Conservation (phyloP, 1,140 invertebrate species). For the Heliconius hewitsoni region DNA sequence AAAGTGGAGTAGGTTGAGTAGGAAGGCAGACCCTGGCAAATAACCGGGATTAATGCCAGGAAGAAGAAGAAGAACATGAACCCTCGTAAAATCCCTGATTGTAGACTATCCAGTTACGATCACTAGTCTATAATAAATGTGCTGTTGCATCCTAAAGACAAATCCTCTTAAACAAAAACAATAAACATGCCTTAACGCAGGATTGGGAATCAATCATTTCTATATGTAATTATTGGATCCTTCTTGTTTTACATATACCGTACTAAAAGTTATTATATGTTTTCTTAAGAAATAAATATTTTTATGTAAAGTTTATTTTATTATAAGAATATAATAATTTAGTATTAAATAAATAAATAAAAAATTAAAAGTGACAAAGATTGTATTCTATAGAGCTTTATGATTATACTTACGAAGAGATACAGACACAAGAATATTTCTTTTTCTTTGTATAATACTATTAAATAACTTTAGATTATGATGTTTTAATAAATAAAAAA, state of each 20-base stretch:
- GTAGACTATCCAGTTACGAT: no score
- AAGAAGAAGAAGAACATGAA: no score
- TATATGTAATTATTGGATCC: neutral
- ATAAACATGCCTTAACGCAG: neutral
- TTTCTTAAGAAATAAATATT: no score
- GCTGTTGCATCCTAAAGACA: neutral
- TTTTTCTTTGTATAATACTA: neutral
- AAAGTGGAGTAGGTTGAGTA: no score
- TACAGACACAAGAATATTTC: neutral
- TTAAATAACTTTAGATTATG: slow-evolving; percentile 9
- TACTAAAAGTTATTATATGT: neutral
- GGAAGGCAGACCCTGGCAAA: no score
- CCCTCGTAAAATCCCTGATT: no score
- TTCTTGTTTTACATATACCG: neutral
- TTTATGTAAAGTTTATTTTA: no score
- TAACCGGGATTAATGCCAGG: no score
- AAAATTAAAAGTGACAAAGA: neutral
- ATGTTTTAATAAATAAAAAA: neutral
- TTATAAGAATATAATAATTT: neutral
- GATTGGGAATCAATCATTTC: neutral
- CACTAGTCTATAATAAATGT: no score
- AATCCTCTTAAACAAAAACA: neutral
- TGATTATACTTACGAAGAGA: neutral
- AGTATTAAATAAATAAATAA: neutral
- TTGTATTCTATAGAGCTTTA: neutral